Evolutionary conservation across 1,140 invertebrate genomes (phyloP).

Genomic region (Sminthurinus signatus): DNA sequence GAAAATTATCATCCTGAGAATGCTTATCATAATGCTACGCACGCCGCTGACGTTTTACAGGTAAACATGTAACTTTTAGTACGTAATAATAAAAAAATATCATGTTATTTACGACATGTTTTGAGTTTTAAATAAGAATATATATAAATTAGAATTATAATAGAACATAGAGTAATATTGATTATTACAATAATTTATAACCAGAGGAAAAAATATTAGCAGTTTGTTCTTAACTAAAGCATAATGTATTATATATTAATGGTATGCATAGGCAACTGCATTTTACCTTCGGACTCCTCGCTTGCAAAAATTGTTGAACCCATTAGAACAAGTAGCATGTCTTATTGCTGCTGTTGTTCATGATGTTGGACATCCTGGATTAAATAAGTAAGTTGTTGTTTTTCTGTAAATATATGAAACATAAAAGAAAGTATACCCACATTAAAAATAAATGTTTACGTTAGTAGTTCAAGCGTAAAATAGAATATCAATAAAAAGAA

Average conservation of each 20-base stretch:
- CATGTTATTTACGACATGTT: neutral
- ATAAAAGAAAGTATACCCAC: too few relatives aligned
- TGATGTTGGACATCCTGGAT: constrained; percentile 74
- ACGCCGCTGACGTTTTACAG: constrained; percentile 84
- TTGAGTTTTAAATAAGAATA: neutral
- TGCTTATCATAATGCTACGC: constrained; percentile 92
- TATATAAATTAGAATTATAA: neutral
- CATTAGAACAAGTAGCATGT: constrained; percentile 69
- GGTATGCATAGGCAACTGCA: constrained; percentile 56
- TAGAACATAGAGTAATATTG: too few relatives aligned
- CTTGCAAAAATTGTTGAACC: constrained; percentile 67
- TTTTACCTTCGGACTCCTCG: constrained; percentile 74
- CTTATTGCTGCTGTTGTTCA: constrained; percentile 83
- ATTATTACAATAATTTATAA: too few relatives aligned
- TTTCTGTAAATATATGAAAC: too few relatives aligned
- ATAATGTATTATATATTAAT: too few relatives aligned
- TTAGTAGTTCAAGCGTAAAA: too few relatives aligned
- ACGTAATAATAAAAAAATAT: neutral
- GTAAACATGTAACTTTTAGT: neutral
- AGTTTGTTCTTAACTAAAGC: too few relatives aligned
- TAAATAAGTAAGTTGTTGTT: constrained; percentile 51
- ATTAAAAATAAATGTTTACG: too few relatives aligned
- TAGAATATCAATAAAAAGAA: too few relatives aligned
- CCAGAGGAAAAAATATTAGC: too few relatives aligned
- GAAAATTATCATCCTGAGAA: constrained; percentile 81